Evolutionary conservation across 2,113 vertebrate genomes (phyloP).

Genomic region (Athene cunicularia): DNA sequence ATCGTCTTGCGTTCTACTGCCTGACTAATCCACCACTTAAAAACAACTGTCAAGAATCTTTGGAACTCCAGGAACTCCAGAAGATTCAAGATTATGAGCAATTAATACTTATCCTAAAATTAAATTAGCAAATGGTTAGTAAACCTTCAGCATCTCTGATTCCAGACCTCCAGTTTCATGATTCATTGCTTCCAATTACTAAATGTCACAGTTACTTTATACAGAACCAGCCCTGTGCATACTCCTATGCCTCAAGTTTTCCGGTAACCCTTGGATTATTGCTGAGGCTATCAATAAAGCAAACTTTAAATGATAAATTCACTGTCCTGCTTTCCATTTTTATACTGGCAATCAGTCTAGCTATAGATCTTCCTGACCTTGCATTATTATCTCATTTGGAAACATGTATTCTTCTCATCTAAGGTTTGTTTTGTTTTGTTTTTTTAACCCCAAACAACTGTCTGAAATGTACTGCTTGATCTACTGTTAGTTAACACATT

Average conservation of each 20-base stretch:
- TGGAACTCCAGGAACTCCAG: background rate
- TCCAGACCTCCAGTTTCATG: background rate
- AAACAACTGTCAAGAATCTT: background rate
- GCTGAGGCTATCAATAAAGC: background rate
- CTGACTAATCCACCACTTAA: background rate
- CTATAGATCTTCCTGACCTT: background rate
- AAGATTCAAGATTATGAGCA: background rate
- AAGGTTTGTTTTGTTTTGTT: background rate
- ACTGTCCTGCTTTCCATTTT: background rate
- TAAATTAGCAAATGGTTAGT: background rate
- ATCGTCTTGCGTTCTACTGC: accelerated
- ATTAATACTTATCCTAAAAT: conserved; percentile 7
- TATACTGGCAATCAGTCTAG: background rate
- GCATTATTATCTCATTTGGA: background rate
- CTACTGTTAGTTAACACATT: background rate
- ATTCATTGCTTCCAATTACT: conserved; percentile 52
- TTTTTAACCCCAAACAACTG: background rate
- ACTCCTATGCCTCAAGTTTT: background rate
- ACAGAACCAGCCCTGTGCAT: background rate
- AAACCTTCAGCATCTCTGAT: conserved; percentile 6
- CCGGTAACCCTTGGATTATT: background rate
- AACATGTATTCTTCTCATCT: background rate
- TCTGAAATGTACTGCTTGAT: background rate
- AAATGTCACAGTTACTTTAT: conserved; percentile 7
- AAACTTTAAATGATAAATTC: background rate